Evolutionary conservation across 2,888 invertebrate genomes (phyloP), one percentile per base, ranked within the genome.

Genomic region (Augiades crinisus): DNA sequence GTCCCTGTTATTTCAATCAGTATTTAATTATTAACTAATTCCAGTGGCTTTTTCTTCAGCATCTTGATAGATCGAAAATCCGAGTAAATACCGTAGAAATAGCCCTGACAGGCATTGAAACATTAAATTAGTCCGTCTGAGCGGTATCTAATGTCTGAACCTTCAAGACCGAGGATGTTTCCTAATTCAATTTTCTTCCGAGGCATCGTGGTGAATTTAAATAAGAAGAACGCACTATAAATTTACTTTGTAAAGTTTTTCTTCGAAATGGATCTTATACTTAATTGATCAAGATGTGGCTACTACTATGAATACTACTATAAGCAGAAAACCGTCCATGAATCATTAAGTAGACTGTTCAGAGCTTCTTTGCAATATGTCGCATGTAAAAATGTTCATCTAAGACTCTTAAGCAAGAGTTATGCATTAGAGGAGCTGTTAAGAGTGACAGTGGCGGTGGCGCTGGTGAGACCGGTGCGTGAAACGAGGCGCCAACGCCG

Each of bases 401-500:
- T n/a, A n/a, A n/a, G 58, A 7, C 41, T 47, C 47, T 52, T 49
- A 54, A 52, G 37, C 38, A 38, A 30, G 7, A 46, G 47, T 51
- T 54, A 56, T 54, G 54, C 43, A 43, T 43, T 43, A 30, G 12
- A 22, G 40, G n/a, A 27, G 16, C 5, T 30, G 17, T 27, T 30
- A 30, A 19, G 43, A 30, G 30, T 40, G 40, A 40, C 43, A 24
- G 30, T 19, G 30, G 61, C 59, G 59, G 59, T 63, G 62, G 63
- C 62, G 24, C 27, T 10, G 27, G 27, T 27, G 63, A 50, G 65
- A 68, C 64, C 69, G 56, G 58, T 69, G 78, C 73, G 80, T 75
- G 75, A 81, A 77, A 78, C 70, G 78, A 79, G 78, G 81, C 84
- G 80, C 82, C 81, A 68, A 59, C 55, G 63, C 54, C 54, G 41